These are phyloP conservation scores for Sceloporus undulatus DNA, from an alignment of 2,113 vertebrate species.

Conservation along the genomic window DNA sequence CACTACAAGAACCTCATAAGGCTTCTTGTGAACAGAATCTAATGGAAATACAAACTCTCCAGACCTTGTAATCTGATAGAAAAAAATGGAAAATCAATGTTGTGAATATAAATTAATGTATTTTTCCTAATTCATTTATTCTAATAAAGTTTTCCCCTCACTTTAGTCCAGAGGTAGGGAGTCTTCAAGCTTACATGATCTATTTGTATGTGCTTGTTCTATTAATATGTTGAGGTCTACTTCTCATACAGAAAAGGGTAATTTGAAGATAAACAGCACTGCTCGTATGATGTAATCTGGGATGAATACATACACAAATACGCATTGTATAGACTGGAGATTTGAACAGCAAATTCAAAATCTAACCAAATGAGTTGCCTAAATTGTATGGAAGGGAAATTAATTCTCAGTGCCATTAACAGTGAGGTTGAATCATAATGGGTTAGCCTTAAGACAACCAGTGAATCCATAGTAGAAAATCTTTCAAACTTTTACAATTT, in stretches of 20 bases:
- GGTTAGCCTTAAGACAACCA: background rate
- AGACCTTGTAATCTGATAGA: slow-evolving; percentile 85
- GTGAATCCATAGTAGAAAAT: background rate
- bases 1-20: slow-evolving; percentile 91
- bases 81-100: slow-evolving; percentile 45
- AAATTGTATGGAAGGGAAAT: no score
- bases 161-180: background rate
- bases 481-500: background rate
- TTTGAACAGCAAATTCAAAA: no score
- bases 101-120: background rate
- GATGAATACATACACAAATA: background rate
- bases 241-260: background rate
- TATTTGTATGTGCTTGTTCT: background rate
- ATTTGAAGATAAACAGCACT: background rate
- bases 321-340: no score
- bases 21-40: slow-evolving; percentile 95
- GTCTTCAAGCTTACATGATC: background rate
- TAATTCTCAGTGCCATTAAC: no score
- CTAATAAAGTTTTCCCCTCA: background rate
- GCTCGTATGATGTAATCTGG: no score
- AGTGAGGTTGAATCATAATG: no score
- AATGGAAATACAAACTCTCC: slow-evolving; percentile 94
- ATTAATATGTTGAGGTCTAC: background rate
- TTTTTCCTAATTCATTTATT: background rate
- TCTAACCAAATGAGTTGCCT: no score